These are phyloP conservation scores for Bombus haemorrhoidalis DNA, from an alignment of 1,140 invertebrate species.

Conservation along the genomic window DNA sequence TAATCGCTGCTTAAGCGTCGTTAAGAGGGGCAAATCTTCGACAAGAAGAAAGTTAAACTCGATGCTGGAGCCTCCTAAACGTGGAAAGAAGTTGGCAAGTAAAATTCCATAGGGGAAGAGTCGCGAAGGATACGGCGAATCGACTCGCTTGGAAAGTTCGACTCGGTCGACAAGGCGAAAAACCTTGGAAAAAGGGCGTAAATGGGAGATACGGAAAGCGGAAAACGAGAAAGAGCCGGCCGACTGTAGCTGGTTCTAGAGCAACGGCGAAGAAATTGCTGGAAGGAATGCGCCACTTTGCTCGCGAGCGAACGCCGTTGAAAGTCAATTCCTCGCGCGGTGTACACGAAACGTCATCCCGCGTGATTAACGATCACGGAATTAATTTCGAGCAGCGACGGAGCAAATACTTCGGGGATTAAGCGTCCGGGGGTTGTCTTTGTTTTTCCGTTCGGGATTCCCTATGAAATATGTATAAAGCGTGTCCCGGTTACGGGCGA, in stretches of 20 bases:
- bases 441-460: conserved; percentile 42
- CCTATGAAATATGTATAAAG: conserved; percentile 47
- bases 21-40: not conserved
- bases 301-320: conserved; percentile 15
- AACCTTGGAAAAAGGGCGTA: conserved; percentile 35
- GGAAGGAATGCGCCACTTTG: conserved; percentile 34
- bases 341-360: conserved; percentile 55
- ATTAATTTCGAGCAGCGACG: conserved; percentile 62
- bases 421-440: conserved; percentile 17
- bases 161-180: not conserved
- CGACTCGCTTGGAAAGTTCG: not conserved
- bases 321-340: conserved; percentile 55
- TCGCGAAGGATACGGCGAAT: not conserved
- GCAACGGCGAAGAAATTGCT: conserved; percentile 25
- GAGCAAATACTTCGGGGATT: conserved; percentile 51
- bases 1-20: not conserved
- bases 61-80: not conserved
- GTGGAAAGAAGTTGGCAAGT: not conserved
- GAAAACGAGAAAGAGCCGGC: conserved; percentile 14
- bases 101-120: not conserved
- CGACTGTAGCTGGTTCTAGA: not conserved
- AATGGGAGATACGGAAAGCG: conserved; percentile 18
- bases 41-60: not conserved
- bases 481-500: conserved; percentile 11
- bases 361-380: conserved; percentile 61